Evolutionary conservation across 2,797 vertebrate species (phyloP), one percentile per base, ranked within the genome.

Genomic region (Momotus momota): DNA sequence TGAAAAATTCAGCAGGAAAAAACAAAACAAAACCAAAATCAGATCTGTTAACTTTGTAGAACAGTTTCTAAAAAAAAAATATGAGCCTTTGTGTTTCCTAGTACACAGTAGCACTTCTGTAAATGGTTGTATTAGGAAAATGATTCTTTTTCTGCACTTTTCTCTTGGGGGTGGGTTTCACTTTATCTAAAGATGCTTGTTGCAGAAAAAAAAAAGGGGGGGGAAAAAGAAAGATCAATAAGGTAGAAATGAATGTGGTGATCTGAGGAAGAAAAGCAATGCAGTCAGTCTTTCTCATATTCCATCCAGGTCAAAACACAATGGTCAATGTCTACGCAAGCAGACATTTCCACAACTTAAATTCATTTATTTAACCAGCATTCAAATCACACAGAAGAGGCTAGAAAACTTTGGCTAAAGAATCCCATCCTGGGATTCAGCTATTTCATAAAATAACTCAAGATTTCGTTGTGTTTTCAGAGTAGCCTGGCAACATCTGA

Each of bases 51-150:
- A 78, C 35, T 86, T 23, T 33, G 23, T 33, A 82, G 57, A 95
- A 72, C 10, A 75, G 65, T 62, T 86, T 95, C 80, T 82, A 74
- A 95, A 89, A 72, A 38, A 1, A 20, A 17, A 73, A 74, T 14
- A 35, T 22, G 41, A 71, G 4, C n/a, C 54, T 95, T 81, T 49
- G 15, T 60, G 22, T 96, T 96, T 94, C 92, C 86, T 94, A 86
- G 57, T 57, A 86, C 58, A 84, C 70, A 81, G 70, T 64, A 91
- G 10, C 54, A 46, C 22, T 90, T 94, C 61, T 86, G 54, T 45
- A 96, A 91, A 61, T 43, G 51, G 18, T 48, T 66, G 29, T 45
- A 84, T 86, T 84, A 84, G 48, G 38, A 73, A 79, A 89, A 86
- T n/a, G n/a, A n/a, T n/a, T n/a, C n/a, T n/a, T n/a, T n/a, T n/a